phyloP scores from a whole-genome alignment of 1,140 invertebrate genomes.

The Mamestra configurata region DNA sequence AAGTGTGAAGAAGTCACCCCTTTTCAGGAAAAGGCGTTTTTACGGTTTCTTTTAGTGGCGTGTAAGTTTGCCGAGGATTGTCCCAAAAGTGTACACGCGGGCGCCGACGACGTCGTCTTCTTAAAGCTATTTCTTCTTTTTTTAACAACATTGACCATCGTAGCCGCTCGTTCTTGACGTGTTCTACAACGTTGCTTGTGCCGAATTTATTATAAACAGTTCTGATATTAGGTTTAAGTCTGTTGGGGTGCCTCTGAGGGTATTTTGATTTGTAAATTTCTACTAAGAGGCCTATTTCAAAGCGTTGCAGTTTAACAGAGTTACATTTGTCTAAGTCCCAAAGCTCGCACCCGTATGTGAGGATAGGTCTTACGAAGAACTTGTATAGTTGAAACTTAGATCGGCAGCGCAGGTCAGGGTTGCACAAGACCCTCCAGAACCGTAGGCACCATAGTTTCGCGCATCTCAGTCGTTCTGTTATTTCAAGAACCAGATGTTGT shows the following conservation, averaged over 20 bases:
- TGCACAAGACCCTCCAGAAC: slow-evolving; percentile 57
- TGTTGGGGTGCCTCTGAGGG: slow-evolving; percentile 55
- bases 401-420: slow-evolving; percentile 54
- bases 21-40: not conserved
- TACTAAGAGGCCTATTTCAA: slow-evolving; percentile 58
- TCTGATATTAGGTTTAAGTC: slow-evolving; percentile 51
- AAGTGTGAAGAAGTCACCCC: not conserved
- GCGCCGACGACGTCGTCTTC: slow-evolving; percentile 1
- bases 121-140: slow-evolving; percentile 57
- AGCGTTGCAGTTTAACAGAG: slow-evolving; percentile 59
- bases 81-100: slow-evolving; percentile 54
- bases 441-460: slow-evolving; percentile 66
- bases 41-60: not conserved
- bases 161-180: slow-evolving; percentile 60
- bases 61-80: not conserved
- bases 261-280: slow-evolving; percentile 67
- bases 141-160: slow-evolving; percentile 59
- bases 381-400: slow-evolving; percentile 67
- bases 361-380: slow-evolving; percentile 68
- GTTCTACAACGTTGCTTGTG: slow-evolving; percentile 56
- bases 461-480: slow-evolving; percentile 62
- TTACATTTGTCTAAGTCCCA: slow-evolving; percentile 58
- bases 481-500: slow-evolving; percentile 58
- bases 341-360: slow-evolving; percentile 69
- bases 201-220: slow-evolving; percentile 58